These are phyloP conservation scores for Papilio elwesi DNA, from an alignment of 2,888 invertebrate species.

Conservation along the genomic window DNA sequence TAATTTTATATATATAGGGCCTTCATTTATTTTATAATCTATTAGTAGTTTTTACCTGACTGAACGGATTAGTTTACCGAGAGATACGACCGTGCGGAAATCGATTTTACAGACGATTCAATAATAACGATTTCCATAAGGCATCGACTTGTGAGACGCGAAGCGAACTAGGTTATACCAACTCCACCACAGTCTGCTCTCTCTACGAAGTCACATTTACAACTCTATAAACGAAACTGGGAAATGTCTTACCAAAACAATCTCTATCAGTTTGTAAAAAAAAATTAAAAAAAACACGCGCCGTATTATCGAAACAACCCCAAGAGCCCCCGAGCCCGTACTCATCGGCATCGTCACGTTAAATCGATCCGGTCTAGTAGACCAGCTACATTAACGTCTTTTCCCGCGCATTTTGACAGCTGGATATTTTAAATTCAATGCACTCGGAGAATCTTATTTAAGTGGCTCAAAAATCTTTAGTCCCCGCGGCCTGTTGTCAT, in stretches of 20 bases:
- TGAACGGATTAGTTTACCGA: constrained; percentile 1
- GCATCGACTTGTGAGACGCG: constrained; percentile 10
- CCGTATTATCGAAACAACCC: constrained; percentile 1
- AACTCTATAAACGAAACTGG: neutral
- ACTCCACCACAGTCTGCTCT: too few species aligned
- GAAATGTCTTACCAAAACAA: neutral
- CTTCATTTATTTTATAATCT: constrained; percentile 22
- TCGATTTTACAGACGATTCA: neutral
- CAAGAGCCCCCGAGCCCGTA: neutral
- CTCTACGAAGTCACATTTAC: neutral
- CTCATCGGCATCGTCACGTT: neutral
- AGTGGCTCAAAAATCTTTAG: neutral
- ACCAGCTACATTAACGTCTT: constrained; percentile 54
- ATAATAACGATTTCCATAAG: constrained; percentile 1
- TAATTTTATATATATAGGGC: constrained; percentile 14
- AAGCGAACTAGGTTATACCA: neutral
- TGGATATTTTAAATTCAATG: neutral
- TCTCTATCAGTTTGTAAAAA: too few species aligned
- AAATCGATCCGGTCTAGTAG: constrained; percentile 48
- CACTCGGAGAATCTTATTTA: neutral
- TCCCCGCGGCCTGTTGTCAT: too few species aligned
- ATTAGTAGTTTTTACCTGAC: constrained; percentile 30
- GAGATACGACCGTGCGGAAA: constrained; percentile 1
- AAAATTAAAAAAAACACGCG: constrained; percentile 1
- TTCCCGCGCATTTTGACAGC: constrained; percentile 5